Evolutionary conservation across 2,888 invertebrate genomes (phyloP).

Genomic region (Spicauda simplicius): DNA sequence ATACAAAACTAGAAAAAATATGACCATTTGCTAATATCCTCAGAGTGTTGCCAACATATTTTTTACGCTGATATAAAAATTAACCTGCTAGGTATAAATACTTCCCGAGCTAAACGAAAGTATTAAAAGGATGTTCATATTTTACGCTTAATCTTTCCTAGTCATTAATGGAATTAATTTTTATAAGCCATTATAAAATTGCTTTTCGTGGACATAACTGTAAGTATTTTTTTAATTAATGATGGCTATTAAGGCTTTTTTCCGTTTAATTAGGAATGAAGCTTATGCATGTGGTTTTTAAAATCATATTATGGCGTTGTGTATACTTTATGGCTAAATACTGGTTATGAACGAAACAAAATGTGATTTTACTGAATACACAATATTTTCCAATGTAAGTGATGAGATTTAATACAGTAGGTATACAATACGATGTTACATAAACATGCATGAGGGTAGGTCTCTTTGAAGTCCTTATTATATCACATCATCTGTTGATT

Average conservation of each 20-base stretch:
- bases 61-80: constrained; percentile 11
- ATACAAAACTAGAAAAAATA: constrained; percentile 8
- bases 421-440: too few species aligned
- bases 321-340: not conserved
- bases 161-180: constrained; percentile 22
- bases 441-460: too few species aligned
- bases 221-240: not conserved
- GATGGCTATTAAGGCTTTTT: not conserved
- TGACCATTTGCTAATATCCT: constrained; percentile 24
- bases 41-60: constrained; percentile 1
- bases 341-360: not conserved
- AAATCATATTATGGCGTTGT: not conserved
- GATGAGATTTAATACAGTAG: too few species aligned
- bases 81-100: not conserved
- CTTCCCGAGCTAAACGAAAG: constrained; percentile 9
- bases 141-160: constrained; percentile 9
- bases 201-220: not conserved
- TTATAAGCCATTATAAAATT: constrained; percentile 15
- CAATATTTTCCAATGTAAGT: too few species aligned
- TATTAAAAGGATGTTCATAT: constrained; percentile 17
- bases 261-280: not conserved
- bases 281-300: not conserved
- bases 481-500: too few species aligned
- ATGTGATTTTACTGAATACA: too few species aligned
- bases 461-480: too few species aligned